A percentile compares a stretch with the other conserved stretches of the same genome.
Evolutionary conservation across 2,888 invertebrate genomes (phyloP).

Genomic region (Gastrophysa polygoni): DNA sequence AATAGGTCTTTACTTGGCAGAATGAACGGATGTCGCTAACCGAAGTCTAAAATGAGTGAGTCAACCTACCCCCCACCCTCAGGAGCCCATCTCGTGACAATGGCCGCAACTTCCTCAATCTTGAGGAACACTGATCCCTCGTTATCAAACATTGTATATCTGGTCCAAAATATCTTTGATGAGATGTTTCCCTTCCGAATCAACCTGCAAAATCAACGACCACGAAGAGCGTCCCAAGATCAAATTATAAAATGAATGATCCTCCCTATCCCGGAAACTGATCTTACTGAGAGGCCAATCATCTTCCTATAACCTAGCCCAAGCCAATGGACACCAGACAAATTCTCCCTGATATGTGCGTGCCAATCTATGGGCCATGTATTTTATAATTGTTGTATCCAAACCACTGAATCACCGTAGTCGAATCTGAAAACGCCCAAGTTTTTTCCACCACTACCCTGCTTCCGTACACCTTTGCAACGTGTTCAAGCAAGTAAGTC

Average conservation of each 20-base stretch:
- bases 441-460: not conserved
- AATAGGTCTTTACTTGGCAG: not conserved
- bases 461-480: not conserved
- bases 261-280: not conserved
- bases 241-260: not conserved
- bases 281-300: not conserved
- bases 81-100: too few species aligned
- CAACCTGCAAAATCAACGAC: not conserved
- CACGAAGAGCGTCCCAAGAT: not conserved
- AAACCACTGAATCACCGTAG: slow-evolving; percentile 1
- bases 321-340: not conserved
- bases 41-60: slow-evolving; percentile 3
- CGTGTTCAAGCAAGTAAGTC: not conserved
- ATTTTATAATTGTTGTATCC: not conserved
- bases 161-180: not conserved
- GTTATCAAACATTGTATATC: not conserved
- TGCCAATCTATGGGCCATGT: slow-evolving; percentile 1
- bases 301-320: not conserved
- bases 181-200: not conserved
- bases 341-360: not conserved
- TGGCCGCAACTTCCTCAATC: not conserved
- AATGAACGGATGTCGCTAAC: slow-evolving; percentile 1
- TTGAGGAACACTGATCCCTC: not conserved
- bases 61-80: not conserved
- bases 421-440: slow-evolving; percentile 11